Percentiles rank a stretch among this genome's conserved stretches.
Evolutionary conservation across 2,888 invertebrate species (phyloP).

Genomic region (Creontiades dilutus): DNA sequence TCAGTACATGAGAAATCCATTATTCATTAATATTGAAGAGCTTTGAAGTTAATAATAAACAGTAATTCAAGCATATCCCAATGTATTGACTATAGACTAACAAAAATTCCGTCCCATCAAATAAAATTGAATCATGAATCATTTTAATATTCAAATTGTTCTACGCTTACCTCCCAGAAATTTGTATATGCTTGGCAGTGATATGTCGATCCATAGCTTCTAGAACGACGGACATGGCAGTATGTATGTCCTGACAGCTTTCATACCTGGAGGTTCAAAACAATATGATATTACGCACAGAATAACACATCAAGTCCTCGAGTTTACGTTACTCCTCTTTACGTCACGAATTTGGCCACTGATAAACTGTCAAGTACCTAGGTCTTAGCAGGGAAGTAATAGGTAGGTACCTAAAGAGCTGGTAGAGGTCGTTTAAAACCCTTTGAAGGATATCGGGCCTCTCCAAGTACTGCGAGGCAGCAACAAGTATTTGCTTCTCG

Average conservation of each 20-base stretch:
- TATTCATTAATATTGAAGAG: too few species aligned
- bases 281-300: too few species aligned
- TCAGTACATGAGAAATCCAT: too few species aligned
- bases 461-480: conserved; percentile 90
- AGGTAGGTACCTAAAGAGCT: conserved; percentile 86
- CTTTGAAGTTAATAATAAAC: too few species aligned
- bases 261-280: conserved; percentile 79
- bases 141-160: neutral
- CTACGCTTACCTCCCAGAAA: conserved; percentile 87
- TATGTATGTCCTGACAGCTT: conserved; percentile 86
- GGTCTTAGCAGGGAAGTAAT: neutral
- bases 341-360: too few species aligned
- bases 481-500: conserved; percentile 92
- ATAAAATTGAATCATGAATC: too few species aligned
- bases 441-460: conserved; percentile 89
- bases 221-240: conserved; percentile 89
- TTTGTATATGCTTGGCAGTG: conserved; percentile 93
- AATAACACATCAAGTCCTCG: too few species aligned
- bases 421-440: conserved; percentile 94
- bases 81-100: too few species aligned
- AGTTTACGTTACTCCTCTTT: too few species aligned
- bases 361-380: too few species aligned
- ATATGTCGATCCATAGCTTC: conserved; percentile 94
- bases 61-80: neutral
- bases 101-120: too few species aligned